Evolutionary conservation across 2,797 vertebrate genomes (phyloP).

Genomic region (Eospalax fontanierii): DNA sequence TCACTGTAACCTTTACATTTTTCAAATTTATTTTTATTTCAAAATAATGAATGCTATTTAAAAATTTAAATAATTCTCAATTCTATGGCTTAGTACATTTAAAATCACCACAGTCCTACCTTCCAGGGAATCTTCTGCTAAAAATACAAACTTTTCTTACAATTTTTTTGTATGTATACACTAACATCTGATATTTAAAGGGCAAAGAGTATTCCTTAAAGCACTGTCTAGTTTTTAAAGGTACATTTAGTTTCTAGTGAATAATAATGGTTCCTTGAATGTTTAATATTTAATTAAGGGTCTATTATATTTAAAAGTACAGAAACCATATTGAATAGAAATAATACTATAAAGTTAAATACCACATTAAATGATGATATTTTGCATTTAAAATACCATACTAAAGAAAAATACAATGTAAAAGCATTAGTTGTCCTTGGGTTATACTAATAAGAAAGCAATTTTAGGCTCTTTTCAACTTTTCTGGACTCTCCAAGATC

Average conservation of each 20-base stretch:
- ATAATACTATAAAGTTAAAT: slow-evolving; percentile 34
- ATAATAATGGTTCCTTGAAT: slow-evolving; percentile 39
- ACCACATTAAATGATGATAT: slow-evolving; percentile 42
- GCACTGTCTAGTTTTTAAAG: slow-evolving; percentile 17
- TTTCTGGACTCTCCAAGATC: slow-evolving; percentile 60
- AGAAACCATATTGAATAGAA: slow-evolving; percentile 58
- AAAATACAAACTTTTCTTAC: slow-evolving; percentile 29
- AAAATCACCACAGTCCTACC: not conserved
- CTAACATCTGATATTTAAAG: not conserved
- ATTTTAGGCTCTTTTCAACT: slow-evolving; percentile 41
- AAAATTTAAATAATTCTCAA: slow-evolving; percentile 55
- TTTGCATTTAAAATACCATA: slow-evolving; percentile 40
- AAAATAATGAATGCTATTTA: slow-evolving; percentile 61
- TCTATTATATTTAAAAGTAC: slow-evolving; percentile 59
- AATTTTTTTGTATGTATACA: not conserved
- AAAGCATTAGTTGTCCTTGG: not conserved
- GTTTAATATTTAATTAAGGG: slow-evolving; percentile 49
- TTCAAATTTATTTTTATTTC: slow-evolving; percentile 24
- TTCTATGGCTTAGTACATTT: slow-evolving; percentile 56
- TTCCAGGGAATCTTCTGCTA: not conserved
- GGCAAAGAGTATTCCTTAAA: slow-evolving; percentile 30
- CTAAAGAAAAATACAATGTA: slow-evolving; percentile 33
- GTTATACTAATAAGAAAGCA: not conserved
- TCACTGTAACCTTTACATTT: slow-evolving; percentile 19
- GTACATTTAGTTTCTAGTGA: slow-evolving; percentile 38